Base-by-base conservation (phyloP, 2,113 vertebrate species). In the Onychostoma macrolepis region DNA sequence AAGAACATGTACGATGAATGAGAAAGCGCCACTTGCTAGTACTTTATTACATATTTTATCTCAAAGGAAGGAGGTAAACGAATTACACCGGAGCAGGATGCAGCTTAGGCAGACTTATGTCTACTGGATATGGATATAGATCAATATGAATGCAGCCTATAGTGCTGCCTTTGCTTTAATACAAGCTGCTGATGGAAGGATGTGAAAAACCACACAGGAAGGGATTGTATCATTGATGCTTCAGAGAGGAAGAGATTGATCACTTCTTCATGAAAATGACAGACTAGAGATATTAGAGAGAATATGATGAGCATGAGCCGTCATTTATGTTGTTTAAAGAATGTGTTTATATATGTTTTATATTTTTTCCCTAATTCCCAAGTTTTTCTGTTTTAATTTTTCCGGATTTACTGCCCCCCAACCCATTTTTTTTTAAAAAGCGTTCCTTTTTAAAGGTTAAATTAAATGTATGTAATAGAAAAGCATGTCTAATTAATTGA, bases 11-110 rank as follows among this genome's bases (percentile, higher is more conserved):
- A 6, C 30, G 45, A 82, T 83, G 69, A 83, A 87, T 65, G 76
- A 86, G 86, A 76, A 36, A 9, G 10, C 11, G 5, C 17, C 21
- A n/a, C 45, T 41, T 82, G 58, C n/a, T 67, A 21, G 67, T 77
- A 30, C 75, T 58, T 12, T 56, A 6, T 83, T 77, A 87, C 81
- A 21, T 50, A n/a, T 11, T 84, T 56, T 48, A 45, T 71, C 63
- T 78, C 45, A 77, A 76, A 41, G 74, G 75, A 77, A 17, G 75
- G 24, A 69, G 65, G 28, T 56, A 83, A 83, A 26, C 45, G n/a
- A 61, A 75, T 87, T 48, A 87, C 21, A 82, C n/a, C 41, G 30
- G 26, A 26, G 72, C 80, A 83, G 86, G 80, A 87, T 77, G 74
- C 41, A 67, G 80, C 26, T 4, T 13, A 61, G 85, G 43, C 77